These are phyloP conservation scores for Cricetomys ansorgei DNA, from an alignment of 2,113 vertebrate genomes.

Conservation along the genomic window DNA sequence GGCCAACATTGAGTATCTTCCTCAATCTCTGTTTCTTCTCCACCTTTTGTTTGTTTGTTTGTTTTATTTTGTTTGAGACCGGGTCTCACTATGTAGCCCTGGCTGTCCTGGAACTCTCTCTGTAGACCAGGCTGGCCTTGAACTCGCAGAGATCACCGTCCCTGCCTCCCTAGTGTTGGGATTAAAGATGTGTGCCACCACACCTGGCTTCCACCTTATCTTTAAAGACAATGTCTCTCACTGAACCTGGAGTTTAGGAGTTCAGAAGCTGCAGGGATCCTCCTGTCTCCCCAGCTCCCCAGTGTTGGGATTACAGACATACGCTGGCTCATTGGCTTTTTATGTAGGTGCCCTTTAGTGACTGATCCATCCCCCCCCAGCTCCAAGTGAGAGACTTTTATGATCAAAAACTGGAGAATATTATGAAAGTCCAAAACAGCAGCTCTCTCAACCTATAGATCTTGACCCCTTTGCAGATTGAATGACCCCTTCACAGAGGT, in stretches of 20 bases:
- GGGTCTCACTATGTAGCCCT: not conserved
- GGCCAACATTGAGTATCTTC: not conserved
- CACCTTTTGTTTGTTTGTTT: not conserved
- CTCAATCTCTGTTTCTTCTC: not conserved
- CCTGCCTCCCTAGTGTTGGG: not conserved
- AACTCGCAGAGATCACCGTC: not conserved
- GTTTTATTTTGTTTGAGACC: not conserved
- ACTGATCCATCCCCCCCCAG: not conserved
- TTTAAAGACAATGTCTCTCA: not conserved
- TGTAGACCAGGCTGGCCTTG: not conserved
- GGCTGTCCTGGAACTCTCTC: not conserved
- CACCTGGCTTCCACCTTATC: not conserved
- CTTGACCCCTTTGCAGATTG: too few species aligned
- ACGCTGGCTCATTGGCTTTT: not conserved
- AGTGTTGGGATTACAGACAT: not conserved
- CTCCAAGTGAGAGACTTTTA: not conserved
- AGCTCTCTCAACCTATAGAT: too few species aligned
- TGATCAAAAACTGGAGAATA: not conserved
- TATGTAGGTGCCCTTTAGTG: not conserved
- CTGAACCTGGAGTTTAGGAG: not conserved
- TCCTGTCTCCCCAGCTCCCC: not conserved
- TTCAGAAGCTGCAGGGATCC: not conserved
- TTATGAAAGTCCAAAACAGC: not conserved
- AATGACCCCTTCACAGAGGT: too few species aligned
- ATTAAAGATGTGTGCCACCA: not conserved